Evolutionary conservation across 2,888 invertebrate genomes (phyloP).

Genomic region (Eupelmus urozonus): DNA sequence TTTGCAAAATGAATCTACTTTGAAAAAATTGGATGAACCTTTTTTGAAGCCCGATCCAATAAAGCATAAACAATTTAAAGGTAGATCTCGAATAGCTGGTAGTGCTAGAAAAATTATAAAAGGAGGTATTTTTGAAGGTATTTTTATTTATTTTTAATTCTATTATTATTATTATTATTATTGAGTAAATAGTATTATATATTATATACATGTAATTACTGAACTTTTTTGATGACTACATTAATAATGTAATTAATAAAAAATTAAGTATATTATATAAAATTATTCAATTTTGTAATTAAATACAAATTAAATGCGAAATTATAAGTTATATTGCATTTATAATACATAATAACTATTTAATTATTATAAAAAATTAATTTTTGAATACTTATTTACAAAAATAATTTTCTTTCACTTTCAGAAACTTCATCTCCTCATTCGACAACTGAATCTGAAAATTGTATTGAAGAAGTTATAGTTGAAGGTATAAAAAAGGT

Average conservation of each 20-base stretch:
- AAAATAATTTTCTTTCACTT: conserved; percentile 2
- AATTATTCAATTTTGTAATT: not conserved
- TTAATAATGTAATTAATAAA: not conserved
- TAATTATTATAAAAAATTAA: not conserved
- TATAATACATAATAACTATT: not conserved
- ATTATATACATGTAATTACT: no score
- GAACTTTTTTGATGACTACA: no score
- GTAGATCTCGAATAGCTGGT: conserved; percentile 67
- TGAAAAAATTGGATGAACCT: conserved; percentile 70
- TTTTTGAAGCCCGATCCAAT: conserved; percentile 72
- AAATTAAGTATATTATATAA: not conserved
- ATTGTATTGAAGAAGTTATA: conserved; percentile 67
- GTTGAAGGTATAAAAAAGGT: conserved; percentile 69
- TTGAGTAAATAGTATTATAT: no score
- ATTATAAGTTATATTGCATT: not conserved
- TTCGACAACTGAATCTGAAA: conserved; percentile 67
- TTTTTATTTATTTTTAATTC: no score
- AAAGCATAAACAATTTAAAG: conserved; percentile 69
- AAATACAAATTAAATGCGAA: no score
- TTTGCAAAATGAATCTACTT: conserved; percentile 33
- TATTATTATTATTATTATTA: no score
- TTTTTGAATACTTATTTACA: conserved; percentile 2
- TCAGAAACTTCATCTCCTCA: conserved; percentile 62
- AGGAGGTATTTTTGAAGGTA: conserved; percentile 67
- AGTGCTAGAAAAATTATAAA: conserved; percentile 71